Conservation (phyloP, 2,113 vertebrate species). For the Peromyscus californicus region DNA sequence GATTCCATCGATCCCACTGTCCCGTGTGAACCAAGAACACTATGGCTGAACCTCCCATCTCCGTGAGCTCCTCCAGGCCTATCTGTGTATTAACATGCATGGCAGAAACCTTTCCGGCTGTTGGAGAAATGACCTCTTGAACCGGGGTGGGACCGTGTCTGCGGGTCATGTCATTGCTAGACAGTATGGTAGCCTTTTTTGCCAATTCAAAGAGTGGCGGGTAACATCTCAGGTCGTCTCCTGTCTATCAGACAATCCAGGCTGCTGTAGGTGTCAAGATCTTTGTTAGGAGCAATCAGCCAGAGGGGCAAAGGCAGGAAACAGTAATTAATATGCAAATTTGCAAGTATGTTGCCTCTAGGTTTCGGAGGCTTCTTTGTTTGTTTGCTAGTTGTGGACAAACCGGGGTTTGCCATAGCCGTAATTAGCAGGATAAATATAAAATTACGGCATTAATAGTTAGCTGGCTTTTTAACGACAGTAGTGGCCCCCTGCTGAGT, state of each 20-base stretch:
- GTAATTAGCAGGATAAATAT: conserved; percentile 85
- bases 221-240: neutral
- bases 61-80: neutral
- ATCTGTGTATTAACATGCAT: conserved; percentile 29
- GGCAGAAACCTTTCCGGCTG: neutral
- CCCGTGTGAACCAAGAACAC: neutral
- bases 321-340: conserved; percentile 88
- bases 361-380: conserved; percentile 83
- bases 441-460: conserved; percentile 78
- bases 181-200: neutral
- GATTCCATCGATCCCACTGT: neutral
- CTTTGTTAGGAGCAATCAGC: conserved; percentile 78
- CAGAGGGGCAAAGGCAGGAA: conserved; percentile 67
- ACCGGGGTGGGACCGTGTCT: neutral
- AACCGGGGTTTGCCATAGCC: conserved; percentile 78
- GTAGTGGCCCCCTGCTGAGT: conserved; percentile 64
- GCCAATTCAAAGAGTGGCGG: neutral
- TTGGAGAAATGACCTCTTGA: neutral
- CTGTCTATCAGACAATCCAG: conserved; percentile 68
- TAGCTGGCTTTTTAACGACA: conserved; percentile 60
- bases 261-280: conserved; percentile 49
- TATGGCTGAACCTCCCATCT: neutral
- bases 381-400: conserved; percentile 83
- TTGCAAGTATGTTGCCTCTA: conserved; percentile 83
- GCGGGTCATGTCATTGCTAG: neutral